Evolutionary conservation across 2,888 invertebrate genomes (phyloP), one percentile per base, ranked within the genome.

Genomic region (Monopis laevigella): DNA sequence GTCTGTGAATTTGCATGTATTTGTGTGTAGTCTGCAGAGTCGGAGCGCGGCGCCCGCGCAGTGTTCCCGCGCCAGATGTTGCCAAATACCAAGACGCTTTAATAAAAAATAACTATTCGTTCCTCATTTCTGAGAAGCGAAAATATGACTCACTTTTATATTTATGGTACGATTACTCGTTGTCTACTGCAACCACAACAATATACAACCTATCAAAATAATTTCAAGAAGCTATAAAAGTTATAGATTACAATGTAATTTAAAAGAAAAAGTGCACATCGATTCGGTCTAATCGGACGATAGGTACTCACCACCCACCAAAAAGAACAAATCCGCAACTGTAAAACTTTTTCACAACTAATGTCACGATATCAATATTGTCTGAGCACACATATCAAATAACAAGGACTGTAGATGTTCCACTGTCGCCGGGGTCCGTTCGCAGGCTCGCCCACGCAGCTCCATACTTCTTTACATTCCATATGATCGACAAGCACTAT

Each of bases 381-480:
- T n/a, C n/a, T n/a, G n/a, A n/a, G n/a, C n/a, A n/a, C n/a, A n/a
- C n/a, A n/a, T n/a, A n/a, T n/a, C n/a, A n/a, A n/a, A n/a, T n/a
- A 24, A 10, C 24, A 24, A 24, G 24, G 10, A 5, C 6, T 24
- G 24, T 24, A 24, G 24, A 24, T 10, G 24, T 7, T 7, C 6
- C 6, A 10, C 34, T 5, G 12, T 6, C 11, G 29, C 29, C 11
- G 6, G n/a, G n/a, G 32, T 8, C 13, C 24, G 56, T 49, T 51
- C 54, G 73, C 51, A 56, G 73, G 55, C 60, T 67, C 70, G 72
- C 78, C 80, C 68, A 75, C 78, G 81, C 78, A 83, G 88, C 89
- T 90, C 91, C 91, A 91, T 91, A 93, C 93, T 94, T 94, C 94
- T 93, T 93, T 93, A 93, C 93, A 93, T 94, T 94, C 93, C 93